Base-by-base conservation (phyloP, 1,140 invertebrate species). In the Tribolium castaneum region DNA sequence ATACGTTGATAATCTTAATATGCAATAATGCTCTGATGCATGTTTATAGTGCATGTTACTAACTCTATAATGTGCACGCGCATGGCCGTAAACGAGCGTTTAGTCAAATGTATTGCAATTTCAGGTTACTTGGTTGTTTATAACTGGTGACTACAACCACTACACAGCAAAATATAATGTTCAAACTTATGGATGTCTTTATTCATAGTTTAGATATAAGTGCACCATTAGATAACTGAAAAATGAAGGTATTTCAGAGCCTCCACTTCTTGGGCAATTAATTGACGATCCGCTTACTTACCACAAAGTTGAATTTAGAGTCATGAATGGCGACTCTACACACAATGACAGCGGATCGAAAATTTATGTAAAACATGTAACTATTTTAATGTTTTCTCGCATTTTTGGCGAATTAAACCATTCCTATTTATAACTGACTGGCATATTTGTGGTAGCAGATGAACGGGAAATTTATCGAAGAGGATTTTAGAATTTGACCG, bases 11-110 rank as follows among this genome's bases (percentile, higher is more conserved):
- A 35, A 76, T 78, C 56, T 78, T 80, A 80, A 82, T 80, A 52
- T 49, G 77, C 76, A 76, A 78, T 82, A 74, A 82, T 80, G 77
- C 80, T 51, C 62, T 82, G 81, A 82, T 80, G 70, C 79, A 82
- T 74, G 81, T 76, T 82, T 82, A 80, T 82, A 50, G 81, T 22
- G 45, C 70, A 73, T 80, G 80, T 82, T 82, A 80, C 79, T 79
- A 80, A 79, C 78, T 76, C 79, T 49, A 82, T 82, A 82, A 78
- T 80, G 76, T 78, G 79, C 81, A 82, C 81, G 80, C 79, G 76
- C 22, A 30, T 39, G 30, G 72, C 54, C 54, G 71, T 81, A 80
- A 82, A 79, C 14, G 77, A 59, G 75, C 77, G 50, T 82, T 82
- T 80, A 78, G 73, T 73, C 75, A 74, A 82, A 82, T 49, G 62